Percentiles rank a stretch among this genome's conserved stretches.
phyloP scores from a whole-genome alignment of 1,140 invertebrate genomes.

The Mylabris phalerata region DNA sequence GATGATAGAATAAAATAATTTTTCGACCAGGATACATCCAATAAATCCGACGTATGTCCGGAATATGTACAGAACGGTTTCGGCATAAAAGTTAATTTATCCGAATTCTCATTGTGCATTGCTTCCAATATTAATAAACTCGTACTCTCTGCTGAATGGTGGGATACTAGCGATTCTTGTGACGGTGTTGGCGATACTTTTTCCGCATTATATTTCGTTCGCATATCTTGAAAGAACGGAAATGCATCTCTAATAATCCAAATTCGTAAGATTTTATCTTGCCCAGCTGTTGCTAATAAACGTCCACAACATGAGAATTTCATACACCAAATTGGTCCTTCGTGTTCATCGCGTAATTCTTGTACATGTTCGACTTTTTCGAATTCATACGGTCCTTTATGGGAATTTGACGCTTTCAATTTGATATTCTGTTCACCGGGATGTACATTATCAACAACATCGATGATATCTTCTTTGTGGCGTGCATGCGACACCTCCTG shows the following conservation, averaged over 20 bases:
- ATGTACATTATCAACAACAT: conserved; percentile 76
- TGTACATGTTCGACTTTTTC: conserved; percentile 63
- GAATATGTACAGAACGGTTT: conserved; percentile 90
- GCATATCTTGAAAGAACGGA: conserved; percentile 83
- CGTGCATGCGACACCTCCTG: conserved; percentile 77
- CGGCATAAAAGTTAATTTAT: conserved; percentile 76
- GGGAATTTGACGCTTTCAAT: conserved; percentile 83
- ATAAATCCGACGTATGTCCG: conserved; percentile 92
- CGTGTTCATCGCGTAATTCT: conserved; percentile 54
- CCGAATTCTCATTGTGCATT: conserved; percentile 40
- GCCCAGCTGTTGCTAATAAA: conserved; percentile 89
- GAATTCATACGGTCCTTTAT: conserved; percentile 95
- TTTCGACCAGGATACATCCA: conserved; percentile 97
- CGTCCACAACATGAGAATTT: conserved; percentile 94
- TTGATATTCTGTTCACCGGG: conserved; percentile 80
- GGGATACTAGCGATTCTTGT: conserved; percentile 77
- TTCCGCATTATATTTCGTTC: conserved; percentile 87
- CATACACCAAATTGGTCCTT: conserved; percentile 96
- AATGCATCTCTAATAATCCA: conserved; percentile 89
- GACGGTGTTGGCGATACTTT: conserved; percentile 84
- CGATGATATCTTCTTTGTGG: conserved; percentile 77
- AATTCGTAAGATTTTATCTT: conserved; percentile 86
- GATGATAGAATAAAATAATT: conserved; percentile 97
- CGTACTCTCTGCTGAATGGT: conserved; percentile 60
- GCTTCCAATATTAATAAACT: conserved; percentile 46